A percentile compares a stretch with the other conserved stretches of the same genome.
phyloP scores from a whole-genome alignment of 1,140 invertebrate genomes.

The Dendroctonus ponderosae region DNA sequence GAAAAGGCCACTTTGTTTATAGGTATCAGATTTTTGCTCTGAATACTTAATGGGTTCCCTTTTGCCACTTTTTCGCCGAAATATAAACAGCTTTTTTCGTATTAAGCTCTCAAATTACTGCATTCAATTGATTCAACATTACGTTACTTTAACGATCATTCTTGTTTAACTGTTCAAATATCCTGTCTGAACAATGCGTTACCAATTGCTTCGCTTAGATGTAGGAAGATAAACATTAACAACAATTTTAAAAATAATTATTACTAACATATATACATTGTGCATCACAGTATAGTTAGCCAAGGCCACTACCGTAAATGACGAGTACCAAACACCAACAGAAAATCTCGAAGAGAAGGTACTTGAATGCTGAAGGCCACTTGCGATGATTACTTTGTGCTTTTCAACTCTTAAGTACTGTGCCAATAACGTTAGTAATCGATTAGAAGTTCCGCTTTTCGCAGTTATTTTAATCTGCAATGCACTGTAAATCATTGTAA shows the following conservation, averaged over 20 bases:
- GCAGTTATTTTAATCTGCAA: too few relatives aligned
- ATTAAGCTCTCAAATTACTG: neutral
- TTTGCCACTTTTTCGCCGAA: neutral
- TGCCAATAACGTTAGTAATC: neutral
- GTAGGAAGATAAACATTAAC: slow-evolving; percentile 19
- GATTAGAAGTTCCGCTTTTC: too few relatives aligned
- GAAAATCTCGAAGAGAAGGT: slow-evolving; percentile 12
- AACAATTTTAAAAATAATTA: slow-evolving; percentile 10
- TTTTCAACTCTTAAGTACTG: slow-evolving; percentile 14
- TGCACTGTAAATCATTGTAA: too few relatives aligned
- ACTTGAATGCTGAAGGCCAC: slow-evolving; percentile 10
- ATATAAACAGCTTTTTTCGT: neutral
- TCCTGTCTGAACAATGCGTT: neutral
- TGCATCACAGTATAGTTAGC: slow-evolving; percentile 11
- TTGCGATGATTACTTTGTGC: slow-evolving; percentile 9
- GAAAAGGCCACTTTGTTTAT: slow-evolving; percentile 18
- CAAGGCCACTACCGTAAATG: slow-evolving; percentile 11
- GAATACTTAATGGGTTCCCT: neutral
- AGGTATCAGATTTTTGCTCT: slow-evolving; percentile 4
- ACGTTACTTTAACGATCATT: neutral
- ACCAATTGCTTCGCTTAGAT: neutral
- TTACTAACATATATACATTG: slow-evolving; percentile 10
- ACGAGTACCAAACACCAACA: slow-evolving; percentile 16
- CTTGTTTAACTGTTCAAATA: neutral
- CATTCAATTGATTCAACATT: neutral